Evolutionary conservation across 2,113 vertebrate genomes (phyloP), one percentile per base, ranked within the genome.

Genomic region (Oceanites oceanicus): DNA sequence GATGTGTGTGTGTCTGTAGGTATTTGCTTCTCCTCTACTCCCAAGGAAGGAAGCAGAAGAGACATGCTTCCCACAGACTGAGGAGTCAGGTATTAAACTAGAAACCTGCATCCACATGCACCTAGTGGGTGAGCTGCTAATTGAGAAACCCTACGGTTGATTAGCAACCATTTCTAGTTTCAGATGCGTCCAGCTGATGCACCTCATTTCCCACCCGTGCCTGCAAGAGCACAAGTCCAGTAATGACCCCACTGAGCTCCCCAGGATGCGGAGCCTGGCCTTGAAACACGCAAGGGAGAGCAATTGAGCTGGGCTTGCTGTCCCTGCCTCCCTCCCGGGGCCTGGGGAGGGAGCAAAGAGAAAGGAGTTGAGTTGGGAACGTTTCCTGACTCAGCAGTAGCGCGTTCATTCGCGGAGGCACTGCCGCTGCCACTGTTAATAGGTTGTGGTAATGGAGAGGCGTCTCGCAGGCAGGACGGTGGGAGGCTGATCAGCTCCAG

Each of bases 321-420:
- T 70, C 84, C 5, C 85, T 72, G 85, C 52, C 78, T 91, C 58
- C 68, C 83, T 76, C 62, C 40, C 2, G 2, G 82, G 67, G 52
- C 42, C 38, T 7, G 16, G 38, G 66, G 88, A 38, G 70, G 84
- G 67, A 95, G 94, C 26, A 17, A 82, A 58, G 56, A 73, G 75
- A 49, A 73, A 59, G 40, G 38, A 77, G 67, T 2, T 4, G 55
- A 61, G 50, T 5, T 61, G 81, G 92, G 55, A 36, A 53, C 2
- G 4, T 58, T 96, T 94, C 93, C 96, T 96, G 96, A 96, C 78
- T 97, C 95, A 96, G 92, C 89, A 93, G 68, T 26, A 11, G 66
- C 9, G 84, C 4, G 3, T 23, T 88, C 73, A 13, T 36, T 95
- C 34, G 45, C 7, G 2, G 91, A 89, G 92, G 90, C 70, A 27